Conservation (phyloP, 2,113 vertebrate genomes). For the Rhombomys opimus region DNA sequence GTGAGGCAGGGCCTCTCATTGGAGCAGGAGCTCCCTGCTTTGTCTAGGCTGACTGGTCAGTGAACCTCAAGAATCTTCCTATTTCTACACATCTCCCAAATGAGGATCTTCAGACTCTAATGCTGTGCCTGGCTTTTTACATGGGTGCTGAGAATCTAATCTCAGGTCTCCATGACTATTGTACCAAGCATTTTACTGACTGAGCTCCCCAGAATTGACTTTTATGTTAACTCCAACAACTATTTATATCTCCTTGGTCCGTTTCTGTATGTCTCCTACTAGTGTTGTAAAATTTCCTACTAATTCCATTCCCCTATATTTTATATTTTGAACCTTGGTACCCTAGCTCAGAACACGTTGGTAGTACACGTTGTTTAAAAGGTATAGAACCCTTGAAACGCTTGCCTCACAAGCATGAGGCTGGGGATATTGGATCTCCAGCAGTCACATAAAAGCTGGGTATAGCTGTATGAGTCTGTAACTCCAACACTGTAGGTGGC, state of each 20-base stretch:
- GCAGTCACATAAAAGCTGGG: neutral
- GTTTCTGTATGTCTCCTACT: neutral
- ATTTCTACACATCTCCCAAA: neutral
- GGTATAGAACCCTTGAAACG: neutral
- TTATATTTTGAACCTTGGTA: neutral
- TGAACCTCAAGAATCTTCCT: no score
- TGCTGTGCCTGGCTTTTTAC: neutral
- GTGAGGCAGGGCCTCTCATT: neutral
- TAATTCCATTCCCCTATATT: constrained; percentile 19
- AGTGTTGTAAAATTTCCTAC: constrained; percentile 17
- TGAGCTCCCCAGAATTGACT: neutral
- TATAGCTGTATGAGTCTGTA: neutral
- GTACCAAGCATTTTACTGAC: neutral
- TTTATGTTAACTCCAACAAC: neutral
- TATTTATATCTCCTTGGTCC: neutral
- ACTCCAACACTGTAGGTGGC: neutral
- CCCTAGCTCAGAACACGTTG: neutral
- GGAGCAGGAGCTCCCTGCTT: neutral
- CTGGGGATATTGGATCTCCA: neutral
- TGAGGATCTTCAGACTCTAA: no score
- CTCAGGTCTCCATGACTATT: neutral
- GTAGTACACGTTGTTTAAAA: neutral
- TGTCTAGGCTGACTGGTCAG: neutral
- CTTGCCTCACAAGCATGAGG: neutral
- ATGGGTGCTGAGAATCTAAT: neutral